Base-by-base conservation (phyloP, 1,140 invertebrate species). In the Drosophila varians region DNA sequence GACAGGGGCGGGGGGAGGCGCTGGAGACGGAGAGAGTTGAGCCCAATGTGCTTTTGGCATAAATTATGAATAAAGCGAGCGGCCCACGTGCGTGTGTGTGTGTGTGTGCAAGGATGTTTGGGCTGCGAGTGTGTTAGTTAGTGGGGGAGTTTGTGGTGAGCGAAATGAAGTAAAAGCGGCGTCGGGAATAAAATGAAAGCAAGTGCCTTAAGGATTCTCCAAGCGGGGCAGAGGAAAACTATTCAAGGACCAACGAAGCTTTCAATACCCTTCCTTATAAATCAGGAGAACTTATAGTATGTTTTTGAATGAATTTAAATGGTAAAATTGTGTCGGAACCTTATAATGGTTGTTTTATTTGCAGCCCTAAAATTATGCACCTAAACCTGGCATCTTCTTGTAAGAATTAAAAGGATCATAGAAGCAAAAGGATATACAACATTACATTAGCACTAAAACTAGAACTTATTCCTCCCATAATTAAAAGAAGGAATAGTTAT, bases 11-110 rank as follows among this genome's bases (percentile, higher is more conserved):
- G 12, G 1, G 28, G 34, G 18, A 38, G 4, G 23, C 19, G 16
- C 16, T 21, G 54, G 43, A 4, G 31, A 34, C n/a, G 1, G 9
- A 25, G 16, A 18, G 38, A 47, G 62, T 46, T 23, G 57, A 60
- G 46, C 74, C 79, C 79, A 84, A 78, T 84, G 79, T 84, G 80
- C 82, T 86, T 76, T 72, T 74, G 80, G 82, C 80, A 86, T 87
- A 86, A 86, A 86, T 86, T 86, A 86, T 86, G 80, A 87, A 86
- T 87, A 77, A 87, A 58, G 80, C 73, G 77, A 79, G 58, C 48
- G 64, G 48, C 55, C 56, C 79, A 77, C 69, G 78, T 77, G 64
- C 77, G 49, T 68, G 34, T 31, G 31, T 23, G 21, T 47, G 40
- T 19, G 25, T 9, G 12, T 49, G 45, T 16, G 34, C 12, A 52